phyloP scores from a whole-genome alignment of 2,888 invertebrate species.

The Agrochola litura region DNA sequence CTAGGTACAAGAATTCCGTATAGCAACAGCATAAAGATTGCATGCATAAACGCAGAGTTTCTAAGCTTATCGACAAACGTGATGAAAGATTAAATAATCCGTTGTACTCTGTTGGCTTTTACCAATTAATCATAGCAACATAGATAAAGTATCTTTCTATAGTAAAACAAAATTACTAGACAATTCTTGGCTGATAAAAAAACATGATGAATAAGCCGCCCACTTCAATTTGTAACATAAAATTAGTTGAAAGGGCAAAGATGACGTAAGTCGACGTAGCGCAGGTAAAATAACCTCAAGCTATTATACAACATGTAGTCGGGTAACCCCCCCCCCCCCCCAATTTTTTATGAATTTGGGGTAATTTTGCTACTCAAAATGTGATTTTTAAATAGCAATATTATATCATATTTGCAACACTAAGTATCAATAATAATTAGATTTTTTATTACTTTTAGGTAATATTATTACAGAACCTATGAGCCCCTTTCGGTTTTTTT shows the following conservation, averaged over 20 bases:
- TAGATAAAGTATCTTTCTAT: conserved; percentile 27
- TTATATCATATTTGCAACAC: too few species aligned
- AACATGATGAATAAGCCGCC: conserved; percentile 8
- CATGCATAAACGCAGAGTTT: conserved; percentile 42
- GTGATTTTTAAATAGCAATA: too few species aligned
- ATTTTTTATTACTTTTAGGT: too few species aligned
- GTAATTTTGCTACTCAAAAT: too few species aligned
- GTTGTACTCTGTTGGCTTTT: conserved; percentile 45
- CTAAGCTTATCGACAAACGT: conserved; percentile 47
- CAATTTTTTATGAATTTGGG: too few species aligned
- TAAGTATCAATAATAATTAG: too few species aligned
- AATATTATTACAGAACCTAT: too few species aligned
- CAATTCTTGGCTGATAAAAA: conserved; percentile 12
- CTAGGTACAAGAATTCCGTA: conserved; percentile 5
- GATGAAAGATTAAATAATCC: conserved; percentile 53
- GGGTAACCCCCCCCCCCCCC: too few species aligned
- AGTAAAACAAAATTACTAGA: conserved; percentile 14
- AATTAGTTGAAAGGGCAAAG: conserved; percentile 25
- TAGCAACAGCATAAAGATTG: conserved; percentile 46
- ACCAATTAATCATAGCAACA: conserved; percentile 29
- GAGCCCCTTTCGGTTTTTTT: too few species aligned
- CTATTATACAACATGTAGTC: neutral
- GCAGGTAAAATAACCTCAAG: conserved; percentile 39
- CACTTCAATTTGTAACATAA: conserved; percentile 2
- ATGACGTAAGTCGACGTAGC: conserved; percentile 1